phyloP scores from a whole-genome alignment of 2,888 invertebrate species.

The Andrena haemorrhoa region DNA sequence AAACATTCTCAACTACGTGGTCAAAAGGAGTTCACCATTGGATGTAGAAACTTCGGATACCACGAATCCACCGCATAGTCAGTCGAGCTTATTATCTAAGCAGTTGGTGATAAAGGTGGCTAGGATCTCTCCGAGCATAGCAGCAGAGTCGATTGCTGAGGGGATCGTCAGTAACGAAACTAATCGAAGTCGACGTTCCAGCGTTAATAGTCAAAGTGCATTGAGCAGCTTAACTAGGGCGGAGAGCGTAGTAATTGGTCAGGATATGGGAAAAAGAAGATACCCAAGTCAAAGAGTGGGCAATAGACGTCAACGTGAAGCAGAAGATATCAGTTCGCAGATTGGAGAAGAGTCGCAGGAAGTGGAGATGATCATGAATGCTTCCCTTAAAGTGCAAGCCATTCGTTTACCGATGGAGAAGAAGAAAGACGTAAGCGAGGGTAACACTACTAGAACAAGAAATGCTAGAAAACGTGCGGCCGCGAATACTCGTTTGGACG shows the following conservation, averaged over 20 bases:
- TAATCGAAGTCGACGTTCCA: neutral
- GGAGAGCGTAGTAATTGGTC: neutral
- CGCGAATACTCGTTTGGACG: neutral
- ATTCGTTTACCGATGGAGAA: neutral
- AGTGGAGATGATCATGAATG: conserved; percentile 60
- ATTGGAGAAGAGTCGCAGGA: conserved; percentile 59
- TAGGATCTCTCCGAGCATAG: neutral
- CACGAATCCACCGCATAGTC: neutral
- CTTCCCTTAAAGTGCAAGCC: conserved; percentile 9
- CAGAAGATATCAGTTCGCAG: conserved; percentile 7
- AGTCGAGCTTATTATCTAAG: neutral
- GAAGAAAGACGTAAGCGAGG: neutral
- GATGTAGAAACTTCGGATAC: neutral
- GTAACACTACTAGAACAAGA: neutral
- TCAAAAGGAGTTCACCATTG: conserved; percentile 14
- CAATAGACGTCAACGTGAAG: neutral
- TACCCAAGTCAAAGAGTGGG: neutral
- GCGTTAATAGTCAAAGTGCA: neutral
- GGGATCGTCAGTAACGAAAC: neutral
- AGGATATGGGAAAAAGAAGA: neutral
- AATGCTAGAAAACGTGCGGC: conserved; percentile 29
- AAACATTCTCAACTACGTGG: conserved; percentile 16
- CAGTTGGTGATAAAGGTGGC: neutral
- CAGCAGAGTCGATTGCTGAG: neutral
- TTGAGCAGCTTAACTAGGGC: neutral